phyloP scores from a whole-genome alignment of 2,113 vertebrate genomes.

The Zeus faber region DNA sequence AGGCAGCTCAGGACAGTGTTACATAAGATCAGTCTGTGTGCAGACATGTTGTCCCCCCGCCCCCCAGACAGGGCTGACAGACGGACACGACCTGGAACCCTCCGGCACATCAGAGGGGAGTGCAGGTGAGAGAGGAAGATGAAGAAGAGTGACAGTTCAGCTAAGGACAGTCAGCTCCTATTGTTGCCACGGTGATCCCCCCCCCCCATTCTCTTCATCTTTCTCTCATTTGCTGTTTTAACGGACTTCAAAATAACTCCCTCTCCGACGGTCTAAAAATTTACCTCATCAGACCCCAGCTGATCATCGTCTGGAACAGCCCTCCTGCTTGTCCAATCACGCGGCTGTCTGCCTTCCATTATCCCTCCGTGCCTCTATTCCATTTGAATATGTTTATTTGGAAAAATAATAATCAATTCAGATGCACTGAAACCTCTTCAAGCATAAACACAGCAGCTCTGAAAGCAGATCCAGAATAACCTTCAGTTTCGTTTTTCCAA shows the following conservation, averaged over 20 bases:
- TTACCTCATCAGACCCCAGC: constrained; percentile 40
- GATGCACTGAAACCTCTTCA: constrained; percentile 29
- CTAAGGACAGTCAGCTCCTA: constrained; percentile 14
- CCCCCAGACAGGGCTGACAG: constrained; percentile 3
- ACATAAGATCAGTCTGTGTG: constrained; percentile 43
- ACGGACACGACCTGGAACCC: background rate
- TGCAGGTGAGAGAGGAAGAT: constrained; percentile 7
- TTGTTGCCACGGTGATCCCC: constrained; percentile 18
- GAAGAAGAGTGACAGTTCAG: constrained; percentile 11
- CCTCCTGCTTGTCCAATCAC: constrained; percentile 54
- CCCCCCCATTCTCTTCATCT: constrained; percentile 5
- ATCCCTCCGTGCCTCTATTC: background rate
- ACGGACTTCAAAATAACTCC: background rate
- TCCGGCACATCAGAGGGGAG: background rate
- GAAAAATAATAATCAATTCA: too few species aligned
- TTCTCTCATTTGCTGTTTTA: background rate
- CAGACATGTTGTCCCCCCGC: constrained; percentile 27
- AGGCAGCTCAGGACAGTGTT: constrained; percentile 11
- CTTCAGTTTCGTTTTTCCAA: constrained; percentile 3
- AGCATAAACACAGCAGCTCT: constrained; percentile 31
- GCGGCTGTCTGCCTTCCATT: constrained; percentile 16
- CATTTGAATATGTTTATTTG: too few species aligned
- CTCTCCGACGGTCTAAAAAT: background rate
- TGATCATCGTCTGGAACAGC: constrained; percentile 42
- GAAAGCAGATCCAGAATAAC: constrained; percentile 24